phyloP scores from a whole-genome alignment of 2,113 vertebrate species.

The Kryptolebias marmoratus region DNA sequence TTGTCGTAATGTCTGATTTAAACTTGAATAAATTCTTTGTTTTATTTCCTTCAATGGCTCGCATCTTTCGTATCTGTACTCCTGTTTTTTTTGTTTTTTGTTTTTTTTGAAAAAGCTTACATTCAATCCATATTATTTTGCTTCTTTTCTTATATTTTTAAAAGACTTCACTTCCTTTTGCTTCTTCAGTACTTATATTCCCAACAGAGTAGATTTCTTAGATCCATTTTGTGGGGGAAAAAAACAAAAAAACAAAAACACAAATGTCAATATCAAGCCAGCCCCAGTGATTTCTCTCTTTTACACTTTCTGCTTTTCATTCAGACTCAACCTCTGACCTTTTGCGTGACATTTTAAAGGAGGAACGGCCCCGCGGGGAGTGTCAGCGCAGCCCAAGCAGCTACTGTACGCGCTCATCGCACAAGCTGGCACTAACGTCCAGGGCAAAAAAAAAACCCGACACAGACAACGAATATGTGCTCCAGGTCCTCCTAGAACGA shows the following conservation, averaged over 20 bases:
- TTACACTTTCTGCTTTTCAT: slow-evolving; percentile 10
- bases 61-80: background rate
- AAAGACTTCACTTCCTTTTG: background rate
- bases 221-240: background rate
- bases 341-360: slow-evolving; percentile 61
- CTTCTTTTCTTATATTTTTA: background rate
- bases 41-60: background rate
- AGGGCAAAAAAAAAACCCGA: background rate
- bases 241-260: background rate
- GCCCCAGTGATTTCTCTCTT: background rate
- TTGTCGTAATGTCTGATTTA: slow-evolving; percentile 21
- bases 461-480: background rate
- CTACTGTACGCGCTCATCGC: slow-evolving; percentile 26
- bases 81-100: too few species aligned
- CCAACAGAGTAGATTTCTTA: background rate
- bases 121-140: too few species aligned
- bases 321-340: slow-evolving; percentile 52
- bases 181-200: background rate
- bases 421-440: slow-evolving; percentile 13
- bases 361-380: slow-evolving; percentile 37
- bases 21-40: slow-evolving; percentile 20
- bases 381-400: slow-evolving; percentile 18
- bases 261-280: background rate
- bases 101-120: too few species aligned
- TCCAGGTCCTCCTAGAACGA: background rate